Base-by-base conservation (phyloP, 2,888 invertebrate species). In the Fragum fragum region DNA sequence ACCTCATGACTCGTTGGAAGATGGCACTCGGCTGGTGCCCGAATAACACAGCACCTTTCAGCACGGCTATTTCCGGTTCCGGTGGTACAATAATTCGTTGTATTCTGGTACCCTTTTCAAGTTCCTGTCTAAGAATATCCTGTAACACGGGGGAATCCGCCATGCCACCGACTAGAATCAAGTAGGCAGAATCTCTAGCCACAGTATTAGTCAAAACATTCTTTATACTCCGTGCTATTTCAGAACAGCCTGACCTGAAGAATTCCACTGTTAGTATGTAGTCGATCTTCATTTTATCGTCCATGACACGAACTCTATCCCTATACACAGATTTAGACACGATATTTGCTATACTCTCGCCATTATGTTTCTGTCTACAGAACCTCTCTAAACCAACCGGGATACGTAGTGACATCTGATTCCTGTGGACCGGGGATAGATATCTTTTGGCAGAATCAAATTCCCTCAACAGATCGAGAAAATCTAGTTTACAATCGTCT, bases 41-140 rank as follows among this genome's bases (percentile, higher is more conserved):
- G 36, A 85, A 85, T 59, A 85, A 68, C 9, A 85, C 85, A 5
- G 85, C 85, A 6, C 85, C 85, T 74, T 85, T 85, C 23, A 85
- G 42, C 63, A 81, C 70, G n/a, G 83, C 82, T n/a, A 85, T 59
- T 61, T 85, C 80, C 73, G 85, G 85, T 66, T 85, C 85, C 32
- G 85, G 85, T 21, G 85, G 82, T n/a, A 85, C 85, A 23, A 85
- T 73, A 7, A 85, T 85, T 3, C 81, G 72, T 23, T 83, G 77
- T 57, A 85, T 83, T 26, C 78, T 82, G 1, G 85, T 83, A n/a
- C 63, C 73, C 29, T 72, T 76, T 73, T 85, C 85, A 16, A 85
- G 78, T 52, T 85, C 85, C 21, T 69, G 66, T 61, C 79, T 71
- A 23, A 85, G 55, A 1, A 83, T 69, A 57, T 85, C 85, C 59